Conservation (phyloP, 2,888 invertebrate genomes). For the Ornithoptera priamus region DNA sequence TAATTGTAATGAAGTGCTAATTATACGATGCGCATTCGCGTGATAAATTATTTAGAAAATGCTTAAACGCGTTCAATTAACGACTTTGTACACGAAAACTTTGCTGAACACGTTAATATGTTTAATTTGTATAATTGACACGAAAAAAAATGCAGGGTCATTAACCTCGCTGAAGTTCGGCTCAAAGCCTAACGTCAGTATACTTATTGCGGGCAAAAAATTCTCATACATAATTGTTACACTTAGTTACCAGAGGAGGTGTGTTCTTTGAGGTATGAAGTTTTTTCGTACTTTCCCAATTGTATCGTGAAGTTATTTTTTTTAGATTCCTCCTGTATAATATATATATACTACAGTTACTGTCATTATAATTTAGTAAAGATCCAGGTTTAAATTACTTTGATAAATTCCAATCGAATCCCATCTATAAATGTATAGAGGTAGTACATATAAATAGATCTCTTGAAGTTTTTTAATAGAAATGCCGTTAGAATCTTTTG, state of each 20-base stretch:
- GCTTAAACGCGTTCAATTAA: constrained; percentile 30
- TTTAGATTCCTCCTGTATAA: too few relatives aligned
- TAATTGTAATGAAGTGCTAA: constrained; percentile 61
- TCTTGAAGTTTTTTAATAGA: background rate
- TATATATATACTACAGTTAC: too few relatives aligned
- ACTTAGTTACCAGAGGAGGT: background rate
- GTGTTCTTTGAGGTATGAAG: background rate
- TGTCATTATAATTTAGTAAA: too few relatives aligned
- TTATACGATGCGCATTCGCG: constrained; percentile 46
- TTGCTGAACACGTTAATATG: constrained; percentile 17
- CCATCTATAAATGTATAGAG: too few relatives aligned
- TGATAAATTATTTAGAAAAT: constrained; percentile 39
- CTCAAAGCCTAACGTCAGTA: background rate
- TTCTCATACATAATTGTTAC: background rate
- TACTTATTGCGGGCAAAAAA: background rate
- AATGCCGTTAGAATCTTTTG: background rate
- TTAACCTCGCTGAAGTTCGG: constrained; percentile 4
- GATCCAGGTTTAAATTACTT: too few relatives aligned
- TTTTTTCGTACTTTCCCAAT: background rate
- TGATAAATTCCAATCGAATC: too few relatives aligned
- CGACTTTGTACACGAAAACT: constrained; percentile 29
- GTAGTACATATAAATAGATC: too few relatives aligned
- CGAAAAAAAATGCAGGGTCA: constrained; percentile 1
- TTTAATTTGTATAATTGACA: constrained; percentile 1
- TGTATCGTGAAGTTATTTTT: background rate